Evolutionary conservation across 1,140 invertebrate species (phyloP).

Genomic region (Diploscapter pachys): DNA sequence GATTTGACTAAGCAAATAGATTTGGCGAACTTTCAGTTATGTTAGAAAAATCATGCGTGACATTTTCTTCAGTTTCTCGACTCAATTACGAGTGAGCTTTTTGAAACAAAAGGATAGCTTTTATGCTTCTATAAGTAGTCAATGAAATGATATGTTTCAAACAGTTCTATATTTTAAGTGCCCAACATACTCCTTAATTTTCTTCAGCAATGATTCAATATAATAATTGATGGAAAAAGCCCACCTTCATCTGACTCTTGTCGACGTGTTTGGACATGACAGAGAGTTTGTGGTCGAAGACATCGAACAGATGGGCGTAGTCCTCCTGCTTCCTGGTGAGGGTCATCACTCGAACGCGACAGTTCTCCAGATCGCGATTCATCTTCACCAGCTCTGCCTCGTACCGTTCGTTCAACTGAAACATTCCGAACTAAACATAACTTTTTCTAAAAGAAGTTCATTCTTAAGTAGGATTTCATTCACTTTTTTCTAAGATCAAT

Average conservation of each 20-base stretch:
- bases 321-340: slow-evolving; percentile 89
- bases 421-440: slow-evolving; percentile 42
- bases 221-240: slow-evolving; percentile 6
- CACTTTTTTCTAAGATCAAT: slow-evolving; percentile 57
- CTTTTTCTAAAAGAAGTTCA: slow-evolving; percentile 73
- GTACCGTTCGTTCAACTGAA: slow-evolving; percentile 76
- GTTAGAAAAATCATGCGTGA: too few species aligned
- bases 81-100: neutral
- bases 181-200: neutral
- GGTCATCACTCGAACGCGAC: slow-evolving; percentile 88
- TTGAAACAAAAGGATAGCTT: neutral
- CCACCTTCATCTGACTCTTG: slow-evolving; percentile 73
- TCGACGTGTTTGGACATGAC: slow-evolving; percentile 95
- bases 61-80: too few species aligned
- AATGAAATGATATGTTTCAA: neutral
- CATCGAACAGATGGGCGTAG: slow-evolving; percentile 68
- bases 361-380: slow-evolving; percentile 79
- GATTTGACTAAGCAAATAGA: too few species aligned
- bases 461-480: slow-evolving; percentile 84
- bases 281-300: slow-evolving; percentile 90
- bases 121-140: neutral
- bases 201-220: neutral
- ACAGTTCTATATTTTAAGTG: neutral
- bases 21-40: too few species aligned
- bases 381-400: slow-evolving; percentile 85